Evolutionary conservation across 64 coral and sea anemone species (phyloP).

Genomic region (Astreopora myriophthalma): DNA sequence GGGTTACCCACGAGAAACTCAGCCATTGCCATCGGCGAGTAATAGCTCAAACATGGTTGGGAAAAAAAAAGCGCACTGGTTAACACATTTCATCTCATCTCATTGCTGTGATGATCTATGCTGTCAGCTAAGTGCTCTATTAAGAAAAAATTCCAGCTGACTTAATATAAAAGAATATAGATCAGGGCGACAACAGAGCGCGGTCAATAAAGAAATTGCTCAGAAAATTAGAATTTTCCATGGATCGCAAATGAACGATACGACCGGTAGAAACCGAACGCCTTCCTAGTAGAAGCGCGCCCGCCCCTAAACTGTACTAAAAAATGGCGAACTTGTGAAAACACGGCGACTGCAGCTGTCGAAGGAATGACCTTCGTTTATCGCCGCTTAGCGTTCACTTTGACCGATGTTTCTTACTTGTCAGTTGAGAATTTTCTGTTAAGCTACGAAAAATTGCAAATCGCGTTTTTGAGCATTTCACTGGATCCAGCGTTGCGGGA

Average conservation of each 20-base stretch:
- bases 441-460: not conserved
- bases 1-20: no score
- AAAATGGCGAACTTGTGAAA: not conserved
- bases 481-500: not conserved
- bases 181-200: constrained; percentile 61
- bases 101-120: not conserved
- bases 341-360: not conserved
- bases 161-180: constrained; percentile 66
- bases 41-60: not conserved
- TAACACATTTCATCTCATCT: constrained; percentile 30
- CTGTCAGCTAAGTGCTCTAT: constrained; percentile 73
- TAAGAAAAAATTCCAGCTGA: constrained; percentile 85
- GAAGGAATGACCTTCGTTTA: not conserved
- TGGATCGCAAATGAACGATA: constrained; percentile 62
- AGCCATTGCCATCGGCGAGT: not conserved
- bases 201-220: constrained; percentile 58
- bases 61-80: constrained; percentile 6
- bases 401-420: not conserved
- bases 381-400: not conserved
- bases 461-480: not conserved
- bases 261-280: constrained; percentile 20
- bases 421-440: not conserved
- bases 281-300: not conserved
- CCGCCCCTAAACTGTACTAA: not conserved
- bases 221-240: constrained; percentile 70